Evolutionary conservation across 2,888 invertebrate genomes (phyloP), one percentile per base, ranked within the genome.

Genomic region (Eristalis pertinax): DNA sequence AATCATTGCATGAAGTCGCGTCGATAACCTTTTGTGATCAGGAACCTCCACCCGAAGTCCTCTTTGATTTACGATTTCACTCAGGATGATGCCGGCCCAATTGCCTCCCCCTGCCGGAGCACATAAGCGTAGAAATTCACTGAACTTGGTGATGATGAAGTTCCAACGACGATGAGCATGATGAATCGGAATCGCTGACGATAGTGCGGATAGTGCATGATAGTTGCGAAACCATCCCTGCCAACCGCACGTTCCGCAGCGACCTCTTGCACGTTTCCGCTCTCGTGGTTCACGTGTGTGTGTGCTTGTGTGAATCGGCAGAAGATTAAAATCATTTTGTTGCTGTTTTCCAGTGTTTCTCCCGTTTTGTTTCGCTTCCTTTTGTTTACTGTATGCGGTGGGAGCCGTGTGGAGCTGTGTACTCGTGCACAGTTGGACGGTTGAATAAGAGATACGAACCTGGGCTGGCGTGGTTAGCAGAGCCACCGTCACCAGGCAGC

Each of bases 341-440:
- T 50, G 50, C 19, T 19, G 50, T 50, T 50, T 50, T 19, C 50
- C 50, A 50, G 19, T 29, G 11, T 26, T 72, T 26, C 63, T 63
- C 24, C 32, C 50, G 38, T 64, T 77, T 72, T 77, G 72, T 60
- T 69, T 69, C 64, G 72, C 32, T 72, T 63, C 72, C 60, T 24
- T 43, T 77, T 80, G 76, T 85, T 85, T 50, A 50, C 76, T 69
- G 58, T 32, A 67, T 63, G 50, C 73, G 76, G 81, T 81, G 50
- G 50, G 50, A n/a, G 50, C 50, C 32, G 32, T 50, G 50, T 50
- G 38, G 38, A 72, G 80, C 74, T 75, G 64, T 84, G 81, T 56
- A 76, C 72, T 73, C 63, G 72, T 43, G 19, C 62, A 76, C 68
- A 77, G 38, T 76, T 68, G 67, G 69, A 70, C 41, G 64, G 62